Evolutionary conservation across 2,797 vertebrate genomes (phyloP).

Genomic region (Microchirus variegatus): DNA sequence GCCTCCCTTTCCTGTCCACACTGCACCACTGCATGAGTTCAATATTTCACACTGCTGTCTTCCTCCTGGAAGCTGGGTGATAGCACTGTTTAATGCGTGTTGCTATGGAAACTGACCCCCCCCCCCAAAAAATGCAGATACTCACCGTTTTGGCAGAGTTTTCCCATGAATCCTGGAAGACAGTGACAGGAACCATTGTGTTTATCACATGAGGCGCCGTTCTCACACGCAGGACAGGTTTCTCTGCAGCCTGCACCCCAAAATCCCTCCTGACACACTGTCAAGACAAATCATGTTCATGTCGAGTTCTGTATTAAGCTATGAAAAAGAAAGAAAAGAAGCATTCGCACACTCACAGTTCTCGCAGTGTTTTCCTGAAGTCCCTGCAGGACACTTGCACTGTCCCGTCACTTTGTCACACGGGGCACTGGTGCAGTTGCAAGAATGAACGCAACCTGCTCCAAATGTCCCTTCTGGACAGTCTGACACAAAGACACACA

Average conservation of each 20-base stretch:
- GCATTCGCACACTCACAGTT: slow-evolving; percentile 81
- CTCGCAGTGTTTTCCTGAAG: slow-evolving; percentile 82
- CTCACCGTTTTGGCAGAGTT: slow-evolving; percentile 89
- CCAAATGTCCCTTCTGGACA: slow-evolving; percentile 87
- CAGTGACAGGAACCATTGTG: slow-evolving; percentile 87
- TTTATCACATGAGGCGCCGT: slow-evolving; percentile 83
- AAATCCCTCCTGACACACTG: slow-evolving; percentile 87
- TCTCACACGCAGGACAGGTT: slow-evolving; percentile 85
- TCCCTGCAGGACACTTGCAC: slow-evolving; percentile 86
- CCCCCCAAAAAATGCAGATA: slow-evolving; percentile 26
- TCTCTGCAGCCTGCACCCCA: slow-evolving; percentile 90
- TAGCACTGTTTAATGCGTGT: slow-evolving; percentile 20
- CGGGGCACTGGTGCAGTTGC: slow-evolving; percentile 84
- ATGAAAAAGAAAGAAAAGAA: neutral
- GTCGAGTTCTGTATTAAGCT: neutral
- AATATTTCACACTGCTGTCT: slow-evolving; percentile 13
- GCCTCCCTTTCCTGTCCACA: slow-evolving; percentile 40
- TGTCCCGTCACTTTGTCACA: slow-evolving; percentile 84
- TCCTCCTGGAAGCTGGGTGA: slow-evolving; percentile 16
- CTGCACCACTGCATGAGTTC: slow-evolving; percentile 9
- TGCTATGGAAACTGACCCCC: slow-evolving; percentile 42
- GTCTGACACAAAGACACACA: slow-evolving; percentile 69
- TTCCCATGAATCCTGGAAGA: slow-evolving; percentile 82
- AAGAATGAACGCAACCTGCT: slow-evolving; percentile 79
- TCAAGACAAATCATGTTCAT: neutral